Evolutionary conservation across 2,888 invertebrate genomes (phyloP).

Genomic region (Dynastes grantii): DNA sequence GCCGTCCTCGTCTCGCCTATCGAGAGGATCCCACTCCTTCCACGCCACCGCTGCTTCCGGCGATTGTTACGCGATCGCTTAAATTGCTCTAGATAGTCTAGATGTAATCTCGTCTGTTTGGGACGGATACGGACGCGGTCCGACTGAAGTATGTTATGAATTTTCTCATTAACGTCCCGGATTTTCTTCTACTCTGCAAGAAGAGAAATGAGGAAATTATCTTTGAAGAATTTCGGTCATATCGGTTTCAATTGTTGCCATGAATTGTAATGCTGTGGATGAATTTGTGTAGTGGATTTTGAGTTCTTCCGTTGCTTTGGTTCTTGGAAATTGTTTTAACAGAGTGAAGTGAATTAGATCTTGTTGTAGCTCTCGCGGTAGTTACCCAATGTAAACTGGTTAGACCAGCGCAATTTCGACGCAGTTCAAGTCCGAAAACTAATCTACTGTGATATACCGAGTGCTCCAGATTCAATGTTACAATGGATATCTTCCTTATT

Average conservation of each 20-base stretch:
- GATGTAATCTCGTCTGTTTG: slow-evolving; percentile 30
- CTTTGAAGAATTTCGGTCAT: background rate
- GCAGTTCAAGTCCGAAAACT: too few species aligned
- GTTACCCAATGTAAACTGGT: too few species aligned
- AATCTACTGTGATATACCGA: too few species aligned
- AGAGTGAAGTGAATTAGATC: too few species aligned
- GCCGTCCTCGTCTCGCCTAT: background rate
- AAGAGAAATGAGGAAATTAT: slow-evolving; percentile 4
- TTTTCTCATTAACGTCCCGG: slow-evolving; percentile 26
- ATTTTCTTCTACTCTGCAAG: background rate
- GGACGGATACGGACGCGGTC: slow-evolving; percentile 5
- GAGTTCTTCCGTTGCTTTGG: too few species aligned
- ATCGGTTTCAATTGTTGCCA: background rate
- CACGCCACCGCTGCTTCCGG: slow-evolving; percentile 1
- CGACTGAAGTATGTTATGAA: slow-evolving; percentile 29
- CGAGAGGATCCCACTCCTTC: background rate
- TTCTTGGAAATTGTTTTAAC: too few species aligned
- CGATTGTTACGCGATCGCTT: slow-evolving; percentile 29
- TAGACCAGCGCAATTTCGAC: too few species aligned
- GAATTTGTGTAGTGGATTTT: too few species aligned
- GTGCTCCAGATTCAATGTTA: too few species aligned
- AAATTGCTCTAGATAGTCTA: slow-evolving; percentile 31
- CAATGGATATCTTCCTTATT: too few species aligned
- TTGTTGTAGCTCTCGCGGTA: too few species aligned
- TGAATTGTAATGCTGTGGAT: too few species aligned